These are phyloP conservation scores for Pristionchus maxplancki DNA, from an alignment of 2,888 invertebrate genomes.

Conservation along the genomic window DNA sequence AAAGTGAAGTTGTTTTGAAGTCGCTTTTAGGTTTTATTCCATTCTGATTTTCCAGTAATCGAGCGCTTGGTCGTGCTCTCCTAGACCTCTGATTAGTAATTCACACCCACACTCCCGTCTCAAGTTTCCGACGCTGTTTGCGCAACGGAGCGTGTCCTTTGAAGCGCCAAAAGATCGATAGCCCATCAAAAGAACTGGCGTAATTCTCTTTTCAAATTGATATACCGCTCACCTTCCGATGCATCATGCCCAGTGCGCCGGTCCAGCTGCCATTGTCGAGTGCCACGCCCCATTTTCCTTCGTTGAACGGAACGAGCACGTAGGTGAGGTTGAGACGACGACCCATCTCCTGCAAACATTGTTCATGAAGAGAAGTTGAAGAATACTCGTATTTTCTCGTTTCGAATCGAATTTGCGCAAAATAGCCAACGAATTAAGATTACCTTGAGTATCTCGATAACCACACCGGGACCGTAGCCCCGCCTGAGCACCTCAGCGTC, in stretches of 20 bases:
- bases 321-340: conserved; percentile 72
- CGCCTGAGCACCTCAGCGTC: conserved; percentile 62
- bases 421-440: too few species aligned
- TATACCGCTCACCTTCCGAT: conserved; percentile 57
- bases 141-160: too few species aligned
- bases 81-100: neutral
- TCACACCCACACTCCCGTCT: neutral
- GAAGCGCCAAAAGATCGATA: too few species aligned
- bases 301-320: conserved; percentile 54
- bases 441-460: conserved; percentile 71
- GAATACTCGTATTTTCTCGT: neutral
- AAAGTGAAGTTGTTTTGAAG: too few species aligned
- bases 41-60: too few species aligned
- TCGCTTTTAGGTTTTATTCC: too few species aligned
- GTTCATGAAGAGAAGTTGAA: neutral
- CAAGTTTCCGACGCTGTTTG: neutral
- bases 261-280: conserved; percentile 69
- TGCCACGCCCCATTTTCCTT: conserved; percentile 59
- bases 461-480: conserved; percentile 74
- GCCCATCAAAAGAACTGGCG: neutral
- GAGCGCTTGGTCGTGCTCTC: too few species aligned
- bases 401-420: too few species aligned
- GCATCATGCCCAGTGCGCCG: conserved; percentile 68
- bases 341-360: conserved; percentile 58
- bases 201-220: neutral